phyloP scores from a whole-genome alignment of 2,797 vertebrate species.

The Argya squamiceps region DNA sequence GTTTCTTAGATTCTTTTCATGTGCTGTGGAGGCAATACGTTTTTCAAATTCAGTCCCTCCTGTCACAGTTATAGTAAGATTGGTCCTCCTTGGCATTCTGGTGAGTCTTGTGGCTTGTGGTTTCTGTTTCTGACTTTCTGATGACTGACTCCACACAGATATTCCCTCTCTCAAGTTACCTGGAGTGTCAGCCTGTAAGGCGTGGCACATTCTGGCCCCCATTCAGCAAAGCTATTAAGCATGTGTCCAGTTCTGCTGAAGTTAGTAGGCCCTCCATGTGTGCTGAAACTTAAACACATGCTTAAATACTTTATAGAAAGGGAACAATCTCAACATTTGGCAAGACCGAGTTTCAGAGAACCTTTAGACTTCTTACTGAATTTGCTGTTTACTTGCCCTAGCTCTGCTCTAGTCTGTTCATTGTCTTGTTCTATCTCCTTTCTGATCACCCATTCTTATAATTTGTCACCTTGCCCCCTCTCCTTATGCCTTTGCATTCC shows the following conservation, averaged over 20 bases:
- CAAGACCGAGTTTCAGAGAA: neutral
- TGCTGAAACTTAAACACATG: neutral
- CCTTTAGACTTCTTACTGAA: neutral
- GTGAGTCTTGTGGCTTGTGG: neutral
- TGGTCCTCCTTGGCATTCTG: neutral
- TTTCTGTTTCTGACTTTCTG: neutral
- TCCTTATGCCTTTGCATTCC: neutral
- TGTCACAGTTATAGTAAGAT: neutral
- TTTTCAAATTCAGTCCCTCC: neutral
- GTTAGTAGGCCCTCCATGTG: neutral
- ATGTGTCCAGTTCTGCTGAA: neutral
- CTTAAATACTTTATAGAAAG: slow-evolving; percentile 3
- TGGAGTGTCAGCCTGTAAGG: neutral
- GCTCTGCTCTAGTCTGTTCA: neutral
- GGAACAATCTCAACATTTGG: neutral
- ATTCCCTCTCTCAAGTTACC: neutral
- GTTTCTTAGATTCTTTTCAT: neutral
- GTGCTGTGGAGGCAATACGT: neutral
- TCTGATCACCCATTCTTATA: neutral
- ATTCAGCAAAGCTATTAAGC: neutral
- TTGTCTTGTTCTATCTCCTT: neutral
- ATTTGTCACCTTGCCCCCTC: neutral
- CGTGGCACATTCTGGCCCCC: fast-evolving
- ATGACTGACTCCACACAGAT: neutral
- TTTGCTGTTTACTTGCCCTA: neutral